Evolutionary conservation across 2,888 invertebrate genomes (phyloP).

Genomic region (Polydesmus complanatus): DNA sequence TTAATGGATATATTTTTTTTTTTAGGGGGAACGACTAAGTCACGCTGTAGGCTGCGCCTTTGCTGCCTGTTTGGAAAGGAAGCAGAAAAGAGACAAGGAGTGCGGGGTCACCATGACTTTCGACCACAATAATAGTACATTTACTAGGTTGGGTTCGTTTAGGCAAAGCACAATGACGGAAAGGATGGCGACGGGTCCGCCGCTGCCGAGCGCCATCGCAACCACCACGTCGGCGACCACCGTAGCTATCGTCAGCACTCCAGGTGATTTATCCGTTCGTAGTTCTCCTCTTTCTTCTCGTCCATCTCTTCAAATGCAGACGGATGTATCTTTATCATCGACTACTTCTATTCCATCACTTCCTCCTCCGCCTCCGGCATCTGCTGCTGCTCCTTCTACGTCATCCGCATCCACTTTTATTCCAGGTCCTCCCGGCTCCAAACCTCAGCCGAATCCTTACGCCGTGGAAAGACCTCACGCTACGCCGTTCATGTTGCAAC

Average conservation of each 20-base stretch:
- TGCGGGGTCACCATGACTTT: constrained; percentile 86
- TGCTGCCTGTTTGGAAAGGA: constrained; percentile 92
- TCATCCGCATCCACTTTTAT: constrained; percentile 25
- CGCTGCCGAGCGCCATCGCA: neutral
- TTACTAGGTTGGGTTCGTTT: constrained; percentile 85
- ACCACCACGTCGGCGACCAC: neutral
- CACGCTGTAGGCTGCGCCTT: constrained; percentile 99
- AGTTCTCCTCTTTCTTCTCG: neutral
- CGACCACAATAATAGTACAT: constrained; percentile 75
- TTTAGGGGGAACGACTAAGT: constrained; percentile 82
- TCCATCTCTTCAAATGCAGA: no score
- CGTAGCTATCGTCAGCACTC: neutral
- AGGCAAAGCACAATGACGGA: constrained; percentile 70
- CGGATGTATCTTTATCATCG: neutral
- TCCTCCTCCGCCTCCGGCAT: neutral
- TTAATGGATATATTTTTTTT: neutral
- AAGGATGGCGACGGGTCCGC: constrained; percentile 41
- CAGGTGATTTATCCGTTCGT: neutral
- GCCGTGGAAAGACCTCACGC: constrained; percentile 93
- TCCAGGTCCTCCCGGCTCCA: constrained; percentile 10
- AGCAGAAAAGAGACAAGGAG: constrained; percentile 93
- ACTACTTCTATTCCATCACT: neutral
- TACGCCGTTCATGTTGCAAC: constrained; percentile 79
- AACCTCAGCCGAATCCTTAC: constrained; percentile 63
- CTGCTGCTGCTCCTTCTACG: constrained; percentile 22